phyloP scores from a whole-genome alignment of 2,888 invertebrate species.

The Ichneumon xanthorius region DNA sequence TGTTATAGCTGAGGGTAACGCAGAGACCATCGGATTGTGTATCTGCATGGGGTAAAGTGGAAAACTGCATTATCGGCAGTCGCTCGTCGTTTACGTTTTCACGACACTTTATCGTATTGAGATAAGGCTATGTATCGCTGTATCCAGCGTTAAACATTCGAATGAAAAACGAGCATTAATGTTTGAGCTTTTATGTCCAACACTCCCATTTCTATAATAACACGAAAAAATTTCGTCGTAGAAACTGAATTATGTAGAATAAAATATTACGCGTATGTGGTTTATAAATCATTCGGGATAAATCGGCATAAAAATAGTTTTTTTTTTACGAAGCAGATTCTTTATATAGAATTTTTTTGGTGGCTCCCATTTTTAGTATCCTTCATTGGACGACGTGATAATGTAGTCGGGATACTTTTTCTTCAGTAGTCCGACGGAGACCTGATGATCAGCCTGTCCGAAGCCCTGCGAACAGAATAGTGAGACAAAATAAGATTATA shows the following conservation, averaged over 20 bases:
- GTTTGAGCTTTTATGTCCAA: constrained; percentile 23
- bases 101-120: not conserved
- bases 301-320: constrained; percentile 21
- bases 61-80: not conserved
- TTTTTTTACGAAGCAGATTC: constrained; percentile 11
- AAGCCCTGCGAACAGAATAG: constrained; percentile 88
- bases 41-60: not conserved
- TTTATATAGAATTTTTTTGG: too few species aligned
- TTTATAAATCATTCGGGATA: not conserved
- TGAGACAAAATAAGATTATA: constrained; percentile 18
- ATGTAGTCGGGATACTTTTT: constrained; percentile 90
- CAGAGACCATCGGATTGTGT: not conserved
- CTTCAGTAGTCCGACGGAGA: constrained; percentile 91
- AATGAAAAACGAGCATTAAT: not conserved
- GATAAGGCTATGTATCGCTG: not conserved
- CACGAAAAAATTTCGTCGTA: constrained; percentile 7
- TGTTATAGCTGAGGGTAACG: not conserved
- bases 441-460: constrained; percentile 95
- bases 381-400: constrained; percentile 94
- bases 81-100: not conserved
- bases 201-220: constrained; percentile 17
- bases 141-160: too few species aligned
- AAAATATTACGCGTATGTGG: not conserved
- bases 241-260: constrained; percentile 4
- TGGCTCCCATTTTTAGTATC: constrained; percentile 86